These are phyloP conservation scores for Pantherophis guttatus DNA, from an alignment of 2,113 vertebrate species.

Conservation along the genomic window DNA sequence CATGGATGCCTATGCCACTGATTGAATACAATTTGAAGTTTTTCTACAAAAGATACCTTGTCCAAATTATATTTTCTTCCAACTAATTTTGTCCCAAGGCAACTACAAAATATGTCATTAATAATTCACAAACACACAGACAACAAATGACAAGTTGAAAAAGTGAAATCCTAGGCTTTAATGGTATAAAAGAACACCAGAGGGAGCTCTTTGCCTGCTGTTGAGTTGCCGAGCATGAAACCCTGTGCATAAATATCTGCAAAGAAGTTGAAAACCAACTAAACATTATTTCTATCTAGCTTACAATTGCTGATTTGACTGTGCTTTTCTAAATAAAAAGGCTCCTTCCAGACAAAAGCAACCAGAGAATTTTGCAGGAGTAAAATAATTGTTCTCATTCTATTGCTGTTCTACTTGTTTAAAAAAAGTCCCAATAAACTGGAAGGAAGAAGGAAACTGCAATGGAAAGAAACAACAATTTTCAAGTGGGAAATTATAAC, in stretches of 20 bases:
- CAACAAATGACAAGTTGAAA: not conserved
- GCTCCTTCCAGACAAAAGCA: not conserved
- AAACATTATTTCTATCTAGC: conserved; percentile 1
- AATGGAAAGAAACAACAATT: not conserved
- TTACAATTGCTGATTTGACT: not conserved
- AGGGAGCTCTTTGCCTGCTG: conserved; percentile 54
- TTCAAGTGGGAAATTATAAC: not conserved
- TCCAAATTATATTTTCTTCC: not conserved
- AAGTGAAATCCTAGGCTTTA: not conserved
- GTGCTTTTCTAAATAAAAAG: not conserved
- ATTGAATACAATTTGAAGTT: not conserved
- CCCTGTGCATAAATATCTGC: not conserved
- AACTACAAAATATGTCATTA: conserved; percentile 27
- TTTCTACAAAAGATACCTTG: not conserved
- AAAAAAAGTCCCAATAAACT: not conserved
- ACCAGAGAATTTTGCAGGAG: not conserved
- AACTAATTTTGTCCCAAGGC: not conserved
- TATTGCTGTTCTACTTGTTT: not conserved
- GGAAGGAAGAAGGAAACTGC: not conserved
- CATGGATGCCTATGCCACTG: not conserved
- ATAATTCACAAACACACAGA: not conserved
- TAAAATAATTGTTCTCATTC: not conserved
- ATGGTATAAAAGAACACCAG: conserved; percentile 39
- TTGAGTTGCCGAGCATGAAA: not conserved
- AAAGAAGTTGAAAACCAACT: not conserved